Evolutionary conservation across 2,113 vertebrate species (phyloP), one percentile per base, ranked within the genome.

Genomic region (Chaetops frenatus): DNA sequence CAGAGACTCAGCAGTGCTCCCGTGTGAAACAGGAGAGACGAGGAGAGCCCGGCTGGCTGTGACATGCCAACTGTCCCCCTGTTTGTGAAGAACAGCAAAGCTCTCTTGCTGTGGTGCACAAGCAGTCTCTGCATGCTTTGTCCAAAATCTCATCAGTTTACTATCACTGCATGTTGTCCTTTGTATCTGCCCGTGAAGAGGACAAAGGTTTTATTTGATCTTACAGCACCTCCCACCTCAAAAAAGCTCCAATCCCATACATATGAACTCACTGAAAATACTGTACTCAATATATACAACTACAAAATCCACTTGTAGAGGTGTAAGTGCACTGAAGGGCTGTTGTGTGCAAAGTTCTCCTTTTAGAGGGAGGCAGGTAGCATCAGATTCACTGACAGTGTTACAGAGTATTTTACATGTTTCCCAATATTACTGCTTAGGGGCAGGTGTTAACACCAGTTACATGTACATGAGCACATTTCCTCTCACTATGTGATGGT

Each of bases 11-110:
- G 71, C 58, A 72, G 23, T 0, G 2, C 21, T 51, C 23, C 29
- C 3, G 0, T 12, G 15, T 29, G 18, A 15, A 5, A 27, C 18
- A 24, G 24, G 40, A 47, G 70, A 0, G 17, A 54, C 5, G 8
- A 47, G 54, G n/a, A 1, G 5, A 81, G n/a, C 25, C 60, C 4
- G 10, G 15, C 42, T 35, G 45, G 6, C 19, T 11, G 31, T 7
- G 29, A 10, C 0, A 1, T 16, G 47, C 56, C 21, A 14, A 60
- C 81, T 45, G 42, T 64, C 45, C 7, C 44, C 23, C 44, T 14
- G 11, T 7, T 33, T 38, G 42, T 35, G 76, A 22, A 53, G 45
- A 81, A 2, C 51, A 51, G 87, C 45, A 70, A 24, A 61, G 40
- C 22, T 48, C 31, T 44, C 22, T 29, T 10, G 45, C 22, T 44